Conservation (phyloP, 1,140 invertebrate species). For the Drosophila pseudoananassae region DNA sequence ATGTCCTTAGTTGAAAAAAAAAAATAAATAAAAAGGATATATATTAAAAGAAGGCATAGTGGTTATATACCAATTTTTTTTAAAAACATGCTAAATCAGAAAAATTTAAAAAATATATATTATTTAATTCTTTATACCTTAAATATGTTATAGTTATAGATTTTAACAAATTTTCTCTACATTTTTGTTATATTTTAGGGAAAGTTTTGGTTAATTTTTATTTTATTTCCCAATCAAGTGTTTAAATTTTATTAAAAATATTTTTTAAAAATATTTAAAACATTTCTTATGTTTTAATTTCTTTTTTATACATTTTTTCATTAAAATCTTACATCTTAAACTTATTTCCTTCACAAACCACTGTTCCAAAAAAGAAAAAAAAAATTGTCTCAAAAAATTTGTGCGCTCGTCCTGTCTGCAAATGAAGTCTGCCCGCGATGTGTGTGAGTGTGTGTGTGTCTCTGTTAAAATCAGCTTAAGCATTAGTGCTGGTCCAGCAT, state of each 20-base stretch:
- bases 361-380: neutral
- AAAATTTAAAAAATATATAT: no score
- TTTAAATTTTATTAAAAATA: no score
- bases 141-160: no score
- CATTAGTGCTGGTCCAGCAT: constrained; percentile 73
- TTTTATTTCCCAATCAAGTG: no score
- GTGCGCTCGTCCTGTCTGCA: constrained; percentile 42
- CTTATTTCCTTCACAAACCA: neutral
- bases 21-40: neutral
- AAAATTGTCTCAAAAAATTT: constrained; percentile 2
- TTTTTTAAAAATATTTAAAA: no score
- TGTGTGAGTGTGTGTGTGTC: constrained; percentile 11
- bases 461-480: constrained; percentile 75
- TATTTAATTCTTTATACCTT: no score
- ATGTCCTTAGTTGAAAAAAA: constrained; percentile 3
- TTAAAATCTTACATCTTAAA: no score
- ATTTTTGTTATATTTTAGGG: no score
- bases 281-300: no score
- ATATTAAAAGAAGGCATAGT: neutral
- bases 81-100: neutral
- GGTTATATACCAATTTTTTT: neutral
- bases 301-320: no score
- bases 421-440: constrained; percentile 67
- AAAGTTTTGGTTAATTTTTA: no score
- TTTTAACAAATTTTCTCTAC: no score